Evolutionary conservation across 2,888 invertebrate species (phyloP).

Genomic region (Polietes domitor): DNA sequence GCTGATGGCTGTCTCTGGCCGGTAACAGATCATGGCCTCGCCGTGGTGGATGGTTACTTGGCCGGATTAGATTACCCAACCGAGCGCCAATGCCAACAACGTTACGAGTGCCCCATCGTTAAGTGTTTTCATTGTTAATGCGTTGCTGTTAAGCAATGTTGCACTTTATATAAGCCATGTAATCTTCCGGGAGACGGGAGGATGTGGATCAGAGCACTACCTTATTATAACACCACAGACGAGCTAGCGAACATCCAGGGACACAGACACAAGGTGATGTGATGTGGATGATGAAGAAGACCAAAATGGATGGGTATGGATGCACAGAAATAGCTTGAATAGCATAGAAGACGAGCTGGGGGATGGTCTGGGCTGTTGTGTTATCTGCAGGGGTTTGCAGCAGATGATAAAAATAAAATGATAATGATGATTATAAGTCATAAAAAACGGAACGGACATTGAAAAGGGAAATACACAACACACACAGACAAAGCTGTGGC

Average conservation of each 20-base stretch:
- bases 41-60: background rate
- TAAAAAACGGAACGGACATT: background rate
- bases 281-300: background rate
- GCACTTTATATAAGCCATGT: constrained; percentile 26
- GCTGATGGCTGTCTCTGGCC: background rate
- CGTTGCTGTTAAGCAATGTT: constrained; percentile 15
- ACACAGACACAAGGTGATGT: background rate
- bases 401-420: constrained; percentile 16
- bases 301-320: background rate
- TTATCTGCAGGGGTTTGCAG: background rate
- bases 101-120: background rate
- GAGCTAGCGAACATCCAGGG: background rate
- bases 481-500: background rate
- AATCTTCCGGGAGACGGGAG: constrained; percentile 2
- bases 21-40: background rate
- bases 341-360: background rate
- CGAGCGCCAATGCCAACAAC: background rate
- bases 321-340: background rate
- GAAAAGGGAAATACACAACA: background rate
- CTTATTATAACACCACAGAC: constrained; percentile 4
- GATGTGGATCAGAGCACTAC: background rate
- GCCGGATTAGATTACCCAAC: background rate
- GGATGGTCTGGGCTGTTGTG: background rate
- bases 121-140: constrained; percentile 31
- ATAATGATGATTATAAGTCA: constrained; percentile 24